phyloP scores from a whole-genome alignment of 2,888 invertebrate species.

The Coenonympha arcania region DNA sequence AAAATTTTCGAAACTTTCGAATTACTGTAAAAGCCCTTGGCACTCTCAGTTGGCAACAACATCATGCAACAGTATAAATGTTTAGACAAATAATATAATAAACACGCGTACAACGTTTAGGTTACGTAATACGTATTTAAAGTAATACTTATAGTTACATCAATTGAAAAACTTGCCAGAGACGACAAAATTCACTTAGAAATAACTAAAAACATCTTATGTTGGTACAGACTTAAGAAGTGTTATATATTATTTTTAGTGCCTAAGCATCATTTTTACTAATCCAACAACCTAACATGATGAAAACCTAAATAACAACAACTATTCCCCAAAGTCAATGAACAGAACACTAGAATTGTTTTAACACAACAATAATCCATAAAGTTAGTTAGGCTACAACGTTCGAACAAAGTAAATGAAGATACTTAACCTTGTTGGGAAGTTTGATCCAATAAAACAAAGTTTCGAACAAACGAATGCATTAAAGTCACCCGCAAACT shows the following conservation, averaged over 20 bases:
- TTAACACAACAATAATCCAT: constrained; percentile 29
- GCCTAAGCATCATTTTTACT: too few relatives aligned
- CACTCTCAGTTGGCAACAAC: constrained; percentile 7
- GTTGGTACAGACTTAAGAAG: too few relatives aligned
- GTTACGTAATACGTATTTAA: too few relatives aligned
- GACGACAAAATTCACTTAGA: too few relatives aligned
- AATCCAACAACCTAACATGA: not conserved
- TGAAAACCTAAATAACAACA: not conserved
- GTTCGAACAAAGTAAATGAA: constrained; percentile 49
- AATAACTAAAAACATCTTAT: too few relatives aligned
- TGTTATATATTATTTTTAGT: too few relatives aligned
- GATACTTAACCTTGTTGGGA: constrained; percentile 59
- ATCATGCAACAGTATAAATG: not conserved
- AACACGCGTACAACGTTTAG: not conserved
- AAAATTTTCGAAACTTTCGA: constrained; percentile 1
- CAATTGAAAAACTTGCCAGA: too few relatives aligned
- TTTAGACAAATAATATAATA: not conserved
- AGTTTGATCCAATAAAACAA: constrained; percentile 68
- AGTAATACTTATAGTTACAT: too few relatives aligned
- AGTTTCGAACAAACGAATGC: constrained; percentile 72
- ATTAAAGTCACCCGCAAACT: constrained; percentile 69
- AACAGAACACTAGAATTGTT: constrained; percentile 19
- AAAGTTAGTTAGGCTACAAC: constrained; percentile 37
- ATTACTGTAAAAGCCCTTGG: constrained; percentile 20
- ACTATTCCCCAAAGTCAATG: constrained; percentile 10